phyloP scores from a whole-genome alignment of 2,888 invertebrate species.

The Dasypogon diadema region DNA sequence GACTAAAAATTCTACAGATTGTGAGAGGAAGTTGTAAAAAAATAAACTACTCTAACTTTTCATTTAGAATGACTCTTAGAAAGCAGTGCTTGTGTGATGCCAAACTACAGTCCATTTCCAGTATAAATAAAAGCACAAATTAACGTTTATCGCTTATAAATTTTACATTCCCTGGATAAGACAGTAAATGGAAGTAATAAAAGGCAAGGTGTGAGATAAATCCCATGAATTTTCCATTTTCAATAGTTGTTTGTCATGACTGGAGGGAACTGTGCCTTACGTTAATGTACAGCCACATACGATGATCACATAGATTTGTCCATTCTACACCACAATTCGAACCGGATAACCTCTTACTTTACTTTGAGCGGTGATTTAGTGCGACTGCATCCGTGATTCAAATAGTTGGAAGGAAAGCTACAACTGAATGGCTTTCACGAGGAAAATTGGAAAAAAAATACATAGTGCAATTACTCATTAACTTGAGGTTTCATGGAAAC shows the following conservation, averaged over 20 bases:
- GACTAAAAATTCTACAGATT: no score
- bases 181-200: constrained; percentile 10
- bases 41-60: no score
- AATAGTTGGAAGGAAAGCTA: neutral
- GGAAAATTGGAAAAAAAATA: neutral
- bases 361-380: neutral
- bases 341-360: constrained; percentile 13
- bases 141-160: neutral
- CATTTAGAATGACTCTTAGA: neutral
- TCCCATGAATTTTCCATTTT: constrained; percentile 27
- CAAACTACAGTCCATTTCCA: neutral
- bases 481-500: no score
- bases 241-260: constrained; percentile 3
- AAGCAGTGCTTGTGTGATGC: no score
- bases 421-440: neutral
- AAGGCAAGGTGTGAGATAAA: constrained; percentile 18
- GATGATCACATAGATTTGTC: neutral
- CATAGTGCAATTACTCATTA: neutral
- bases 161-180: neutral
- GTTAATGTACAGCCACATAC: neutral
- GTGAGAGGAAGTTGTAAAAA: no score
- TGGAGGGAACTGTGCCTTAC: neutral
- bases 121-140: neutral
- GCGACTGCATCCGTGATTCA: neutral
- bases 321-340: neutral